Evolutionary conservation across 2,113 vertebrate species (phyloP), one percentile per base, ranked within the genome.

Genomic region (Panthera leo): DNA sequence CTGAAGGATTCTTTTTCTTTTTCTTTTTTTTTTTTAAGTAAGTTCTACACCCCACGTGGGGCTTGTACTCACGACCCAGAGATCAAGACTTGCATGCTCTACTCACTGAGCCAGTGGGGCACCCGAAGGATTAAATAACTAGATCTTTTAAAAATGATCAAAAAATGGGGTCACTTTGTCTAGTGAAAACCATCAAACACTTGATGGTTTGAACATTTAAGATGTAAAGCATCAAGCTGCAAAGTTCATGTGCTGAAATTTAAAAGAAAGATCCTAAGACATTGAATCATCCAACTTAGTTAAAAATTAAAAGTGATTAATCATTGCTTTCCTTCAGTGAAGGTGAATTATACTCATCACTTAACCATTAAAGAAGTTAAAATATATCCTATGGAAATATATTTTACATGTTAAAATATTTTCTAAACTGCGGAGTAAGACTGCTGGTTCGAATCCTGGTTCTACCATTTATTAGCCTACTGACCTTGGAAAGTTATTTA

Each of bases 261-360:
- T 79, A 63, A 93, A 94, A 90, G 11, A 48, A 91, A 79, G 85
- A 3, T n/a, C 2, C 63, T 92, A 53, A 83, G 78, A 83, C 14
- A 65, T 80, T 75, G 14, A 90, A 36, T 85, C 21, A 51, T 14
- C 25, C 53, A 91, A 39, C 7, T 87, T 58, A 45, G 53, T 29
- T 92, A 68, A 95, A 85, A 39, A 89, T 36, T 82, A 80, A 91
- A 97, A 55, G 36, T 75, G 31, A 90, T 90, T 94, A 85, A 34
- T 82, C n/a, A 53, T 23, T 76, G 19, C 19, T 96, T 94, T 87
- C 29, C 85, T 76, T 16, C 39, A 39, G 51, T 86, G 39, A 48
- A 76, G 53, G 14, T 36, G 73, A 53, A 95, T 84, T 85, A 78
- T 42, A 67, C 10, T 96, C 85, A 85, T 39, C 65, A 86, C 29